Evolutionary conservation across 2,888 invertebrate species (phyloP), one percentile per base, ranked within the genome.

Genomic region (Erebia epiphron): DNA sequence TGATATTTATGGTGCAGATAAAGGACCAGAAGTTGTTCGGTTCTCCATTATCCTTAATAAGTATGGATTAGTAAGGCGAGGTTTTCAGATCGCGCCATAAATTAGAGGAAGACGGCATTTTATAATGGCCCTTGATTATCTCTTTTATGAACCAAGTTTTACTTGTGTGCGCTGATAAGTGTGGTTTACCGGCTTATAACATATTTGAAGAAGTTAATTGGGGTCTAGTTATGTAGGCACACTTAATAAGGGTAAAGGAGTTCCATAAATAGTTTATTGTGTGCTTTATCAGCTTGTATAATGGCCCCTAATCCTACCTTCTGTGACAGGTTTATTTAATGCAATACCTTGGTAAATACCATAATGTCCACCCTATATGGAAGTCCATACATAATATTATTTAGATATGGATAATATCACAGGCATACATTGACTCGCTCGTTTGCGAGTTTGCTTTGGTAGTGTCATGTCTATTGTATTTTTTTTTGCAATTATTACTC

Each of bases 1-100:
- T 75, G 75, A 84, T 88, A 90, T 90, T 92, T 91, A 91, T 84
- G 86, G 79, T 78, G 71, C 72, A 87, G 92, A 91, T 91, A 91
- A 89, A 90, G 84, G 88, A 86, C 86, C 82, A 88, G 87, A 89
- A 90, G 87, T 89, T 88, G 88, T 88, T 87, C 83, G 90, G 89
- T 91, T 90, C 83, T 79, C 91, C 88, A 92, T 92, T 92, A 91
- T 88, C 91, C 92, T 87, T 91, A 92, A 91, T 92, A 92, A 92
- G 91, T 91, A 88, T 86, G 91, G 92, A 92, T 92, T 92, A 91
- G 90, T 82, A 75, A 86, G 88, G 89, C 82, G 84, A 86, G 86
- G 85, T 81, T 79, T 79, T 80, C 83, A 82, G 84, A 84, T 85
- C 83, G 79, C 79, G 73, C 83, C 86, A 86, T 92, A 92, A 92